Evolutionary conservation across 2,888 invertebrate species (phyloP).

Genomic region (Rhamnusium bicolor): DNA sequence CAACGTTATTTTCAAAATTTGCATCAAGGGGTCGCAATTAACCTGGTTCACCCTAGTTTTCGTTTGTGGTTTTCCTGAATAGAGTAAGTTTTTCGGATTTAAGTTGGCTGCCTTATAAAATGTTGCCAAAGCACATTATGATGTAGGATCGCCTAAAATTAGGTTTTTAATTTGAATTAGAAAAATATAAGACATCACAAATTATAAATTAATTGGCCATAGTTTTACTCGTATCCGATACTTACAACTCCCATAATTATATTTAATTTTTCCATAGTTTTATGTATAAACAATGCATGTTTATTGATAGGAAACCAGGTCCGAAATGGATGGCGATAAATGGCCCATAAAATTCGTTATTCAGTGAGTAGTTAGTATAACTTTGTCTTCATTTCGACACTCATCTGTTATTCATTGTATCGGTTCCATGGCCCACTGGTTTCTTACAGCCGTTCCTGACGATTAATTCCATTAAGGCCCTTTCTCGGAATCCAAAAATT

Average conservation of each 20-base stretch:
- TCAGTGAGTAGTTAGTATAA: conserved; percentile 61
- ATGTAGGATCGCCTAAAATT: too few species aligned
- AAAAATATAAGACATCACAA: too few species aligned
- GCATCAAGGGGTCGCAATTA: too few species aligned
- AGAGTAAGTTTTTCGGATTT: too few species aligned
- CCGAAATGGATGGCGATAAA: conserved; percentile 55
- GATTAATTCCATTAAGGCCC: conserved; percentile 60
- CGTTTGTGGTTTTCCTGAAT: too few species aligned
- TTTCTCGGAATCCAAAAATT: conserved; percentile 58
- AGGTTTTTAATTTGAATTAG: too few species aligned
- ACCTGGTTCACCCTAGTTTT: too few species aligned
- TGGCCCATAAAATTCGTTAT: conserved; percentile 61
- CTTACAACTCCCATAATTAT: background rate
- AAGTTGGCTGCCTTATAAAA: too few species aligned
- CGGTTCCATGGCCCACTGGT: conserved; percentile 58
- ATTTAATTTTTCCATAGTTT: background rate
- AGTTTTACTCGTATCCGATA: too few species aligned
- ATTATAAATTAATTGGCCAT: too few species aligned
- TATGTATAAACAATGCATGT: conserved; percentile 13
- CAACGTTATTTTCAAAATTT: too few species aligned
- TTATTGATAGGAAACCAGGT: conserved; percentile 29
- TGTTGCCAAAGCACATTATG: too few species aligned
- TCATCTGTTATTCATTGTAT: conserved; percentile 70
- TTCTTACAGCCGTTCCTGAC: conserved; percentile 50
- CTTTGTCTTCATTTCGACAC: conserved; percentile 67